A percentile compares a stretch with the other conserved stretches of the same genome.
phyloP scores from a whole-genome alignment of 2,888 invertebrate genomes.

The Nematopogon swammerdamellus region DNA sequence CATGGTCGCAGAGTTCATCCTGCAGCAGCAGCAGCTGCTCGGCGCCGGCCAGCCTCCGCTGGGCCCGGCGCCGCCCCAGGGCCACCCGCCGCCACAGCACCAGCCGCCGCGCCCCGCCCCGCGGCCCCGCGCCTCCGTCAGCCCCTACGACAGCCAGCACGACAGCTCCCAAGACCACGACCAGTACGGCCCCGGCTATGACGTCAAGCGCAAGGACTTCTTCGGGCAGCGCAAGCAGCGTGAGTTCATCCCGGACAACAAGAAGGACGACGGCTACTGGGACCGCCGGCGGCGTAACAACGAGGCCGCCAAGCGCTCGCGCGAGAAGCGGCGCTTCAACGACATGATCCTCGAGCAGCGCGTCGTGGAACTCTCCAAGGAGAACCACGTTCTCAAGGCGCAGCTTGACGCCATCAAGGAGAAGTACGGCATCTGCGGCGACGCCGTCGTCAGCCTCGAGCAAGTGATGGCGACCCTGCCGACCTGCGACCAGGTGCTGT shows the following conservation, averaged over 20 bases:
- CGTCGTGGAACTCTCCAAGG: slow-evolving; percentile 91
- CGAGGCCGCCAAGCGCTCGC: slow-evolving; percentile 93
- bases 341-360: slow-evolving; percentile 95
- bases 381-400: slow-evolving; percentile 91
- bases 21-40: slow-evolving; percentile 64
- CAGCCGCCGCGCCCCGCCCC: slow-evolving; percentile 31
- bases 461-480: slow-evolving; percentile 85
- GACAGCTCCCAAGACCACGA: slow-evolving; percentile 43
- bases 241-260: slow-evolving; percentile 94
- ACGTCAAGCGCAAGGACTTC: slow-evolving; percentile 73
- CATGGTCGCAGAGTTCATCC: slow-evolving; percentile 85
- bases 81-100: slow-evolving; percentile 25
- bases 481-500: slow-evolving; percentile 79
- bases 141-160: slow-evolving; percentile 45
- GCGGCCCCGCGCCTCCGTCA: slow-evolving; percentile 36
- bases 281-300: slow-evolving; percentile 93
- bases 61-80: slow-evolving; percentile 21
- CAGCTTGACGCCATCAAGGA: slow-evolving; percentile 91
- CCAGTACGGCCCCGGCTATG: slow-evolving; percentile 47
- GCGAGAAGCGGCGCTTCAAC: slow-evolving; percentile 95
- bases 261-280: slow-evolving; percentile 98
- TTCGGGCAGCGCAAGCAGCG: slow-evolving; percentile 91
- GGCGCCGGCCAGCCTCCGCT: slow-evolving; percentile 29
- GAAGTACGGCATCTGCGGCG: slow-evolving; percentile 87
- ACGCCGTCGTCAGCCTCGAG: slow-evolving; percentile 82